Percentiles rank a stretch among this genome's conserved stretches.
Conservation (phyloP, 2,888 invertebrate species). For the Agrotis clavis region DNA sequence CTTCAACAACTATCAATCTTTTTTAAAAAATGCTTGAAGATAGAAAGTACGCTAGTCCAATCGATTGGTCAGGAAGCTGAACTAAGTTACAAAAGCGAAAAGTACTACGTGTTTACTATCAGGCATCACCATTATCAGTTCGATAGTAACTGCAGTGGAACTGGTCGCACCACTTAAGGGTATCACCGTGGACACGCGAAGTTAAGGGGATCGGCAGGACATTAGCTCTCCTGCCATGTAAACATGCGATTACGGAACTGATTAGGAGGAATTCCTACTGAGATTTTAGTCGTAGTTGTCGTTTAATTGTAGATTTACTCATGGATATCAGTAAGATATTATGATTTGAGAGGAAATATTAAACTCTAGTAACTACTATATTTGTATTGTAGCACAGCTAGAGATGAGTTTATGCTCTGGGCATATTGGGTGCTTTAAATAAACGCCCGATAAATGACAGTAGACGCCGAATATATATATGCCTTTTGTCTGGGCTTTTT, state of each 20-base stretch:
- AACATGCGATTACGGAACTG: conserved; percentile 46
- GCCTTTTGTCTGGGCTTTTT: too few relatives aligned
- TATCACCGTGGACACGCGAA: conserved; percentile 54
- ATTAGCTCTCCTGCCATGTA: conserved; percentile 46
- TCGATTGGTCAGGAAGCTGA: background rate
- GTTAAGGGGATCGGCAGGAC: conserved; percentile 30
- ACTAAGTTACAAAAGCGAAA: conserved; percentile 22
- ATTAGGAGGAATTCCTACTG: conserved; percentile 23
- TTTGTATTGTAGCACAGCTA: too few relatives aligned
- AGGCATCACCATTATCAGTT: conserved; percentile 49
- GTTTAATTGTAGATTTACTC: background rate
- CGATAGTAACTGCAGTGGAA: conserved; percentile 37
- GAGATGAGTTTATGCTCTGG: too few relatives aligned
- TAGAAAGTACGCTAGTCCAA: background rate
- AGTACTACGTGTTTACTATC: conserved; percentile 40
- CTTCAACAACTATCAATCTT: background rate
- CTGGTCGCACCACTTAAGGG: conserved; percentile 54
- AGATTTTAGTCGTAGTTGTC: background rate
- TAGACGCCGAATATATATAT: too few relatives aligned
- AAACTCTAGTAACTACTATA: background rate
- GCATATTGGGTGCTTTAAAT: too few relatives aligned
- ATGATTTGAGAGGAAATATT: background rate
- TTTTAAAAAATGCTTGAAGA: background rate
- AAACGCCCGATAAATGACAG: too few relatives aligned
- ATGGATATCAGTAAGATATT: background rate